Evolutionary conservation across 2,797 vertebrate species (phyloP), one percentile per base, ranked within the genome.

Genomic region (Ctenochaetus hawaiiensis): DNA sequence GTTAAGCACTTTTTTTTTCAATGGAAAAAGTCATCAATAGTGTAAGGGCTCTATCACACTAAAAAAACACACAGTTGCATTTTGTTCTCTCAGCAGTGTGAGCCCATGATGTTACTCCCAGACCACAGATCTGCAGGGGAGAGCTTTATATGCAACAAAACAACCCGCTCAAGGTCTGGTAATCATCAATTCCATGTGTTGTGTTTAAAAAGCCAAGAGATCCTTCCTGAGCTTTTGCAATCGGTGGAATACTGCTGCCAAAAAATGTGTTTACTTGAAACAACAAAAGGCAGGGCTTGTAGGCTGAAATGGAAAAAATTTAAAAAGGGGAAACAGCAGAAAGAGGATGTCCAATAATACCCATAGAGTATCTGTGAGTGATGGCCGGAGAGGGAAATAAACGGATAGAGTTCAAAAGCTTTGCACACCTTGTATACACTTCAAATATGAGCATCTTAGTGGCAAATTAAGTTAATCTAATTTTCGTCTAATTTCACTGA

Each of bases 211-310:
- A 88, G 83, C 61, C 56, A 45, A 23, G n/a, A 37, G 11, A 63
- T 75, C 77, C 23, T 82, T 71, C 84, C 59, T 75, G 57, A 81
- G 75, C 67, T 76, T 44, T 72, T 60, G 53, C 52, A 64, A 72
- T 22, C n/a, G 64, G 49, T 59, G 37, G 68, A 76, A 74, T 66
- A 82, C 64, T 77, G 51, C 59, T 72, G 63, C 75, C 62, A 82
- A 6, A 65, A 83, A 83, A 75, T 52, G 61, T 84, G 68, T 85
- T 90, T 87, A 87, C 77, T 72, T 87, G 59, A 54, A 64, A 30
- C 44, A 64, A 78, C 74, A 77, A 68, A 48, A 77, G 37, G 64
- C 37, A 68, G 34, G 44, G 48, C 56, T 72, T 2, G 4, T 57
- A 52, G 51, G 54, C 63, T 74, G 65, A 89, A 70, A 87, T 75